phyloP scores from a whole-genome alignment of 2,113 vertebrate genomes.

The Proteles cristata region DNA sequence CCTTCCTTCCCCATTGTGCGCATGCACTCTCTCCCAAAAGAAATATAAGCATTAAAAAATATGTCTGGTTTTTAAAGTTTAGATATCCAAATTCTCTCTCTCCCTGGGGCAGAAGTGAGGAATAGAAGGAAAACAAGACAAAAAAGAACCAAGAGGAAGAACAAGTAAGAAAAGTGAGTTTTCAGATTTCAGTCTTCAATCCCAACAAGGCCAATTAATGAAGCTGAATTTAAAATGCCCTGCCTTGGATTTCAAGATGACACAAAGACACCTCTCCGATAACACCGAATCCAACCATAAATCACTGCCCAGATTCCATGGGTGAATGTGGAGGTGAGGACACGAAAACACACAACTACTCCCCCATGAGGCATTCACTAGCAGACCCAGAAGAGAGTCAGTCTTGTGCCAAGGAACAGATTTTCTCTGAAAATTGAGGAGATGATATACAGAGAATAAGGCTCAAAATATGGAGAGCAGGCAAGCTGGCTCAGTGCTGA shows the following conservation, averaged over 20 bases:
- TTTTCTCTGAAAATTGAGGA: not conserved
- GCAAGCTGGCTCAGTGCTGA: not conserved
- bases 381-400: not conserved
- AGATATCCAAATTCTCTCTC: not conserved
- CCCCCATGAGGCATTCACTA: not conserved
- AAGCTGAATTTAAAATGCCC: not conserved
- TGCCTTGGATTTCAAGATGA: not conserved
- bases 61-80: not conserved
- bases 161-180: not conserved
- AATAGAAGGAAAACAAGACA: not conserved
- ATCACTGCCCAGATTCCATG: not conserved
- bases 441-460: not conserved
- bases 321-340: not conserved
- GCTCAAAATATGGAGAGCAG: not conserved
- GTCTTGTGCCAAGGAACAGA: not conserved
- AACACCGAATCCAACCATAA: not conserved
- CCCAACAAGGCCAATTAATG: not conserved
- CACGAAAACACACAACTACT: not conserved
- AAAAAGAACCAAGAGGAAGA: not conserved
- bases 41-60: no score
- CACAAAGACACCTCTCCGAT: not conserved
- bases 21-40: no score
- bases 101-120: not conserved
- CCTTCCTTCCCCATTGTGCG: no score
- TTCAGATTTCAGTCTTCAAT: not conserved